A percentile compares a stretch with the other conserved stretches of the same genome.
phyloP scores from a whole-genome alignment of 2,113 vertebrate species.

The Scomber japonicus region DNA sequence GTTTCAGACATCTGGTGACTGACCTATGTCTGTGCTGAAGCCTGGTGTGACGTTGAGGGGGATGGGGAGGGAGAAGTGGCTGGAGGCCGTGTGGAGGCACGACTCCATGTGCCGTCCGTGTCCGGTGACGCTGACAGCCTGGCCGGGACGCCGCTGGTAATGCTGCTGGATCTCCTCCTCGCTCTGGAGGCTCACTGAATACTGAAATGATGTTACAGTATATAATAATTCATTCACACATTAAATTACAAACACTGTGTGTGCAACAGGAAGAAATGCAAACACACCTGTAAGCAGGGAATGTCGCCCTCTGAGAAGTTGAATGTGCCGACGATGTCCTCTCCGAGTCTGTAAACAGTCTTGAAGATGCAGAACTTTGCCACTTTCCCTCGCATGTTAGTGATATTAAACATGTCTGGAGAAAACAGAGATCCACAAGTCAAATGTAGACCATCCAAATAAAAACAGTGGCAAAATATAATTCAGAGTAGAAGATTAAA shows the following conservation, averaged over 20 bases:
- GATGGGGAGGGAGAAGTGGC: slow-evolving; percentile 95
- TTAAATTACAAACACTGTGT: background rate
- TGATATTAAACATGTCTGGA: slow-evolving; percentile 96
- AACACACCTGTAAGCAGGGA: slow-evolving; percentile 93
- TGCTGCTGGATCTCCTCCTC: slow-evolving; percentile 93
- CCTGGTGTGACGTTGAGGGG: slow-evolving; percentile 94
- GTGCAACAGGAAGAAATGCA: background rate
- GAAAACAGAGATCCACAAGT: slow-evolving; percentile 26
- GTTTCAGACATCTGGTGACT: slow-evolving; percentile 53
- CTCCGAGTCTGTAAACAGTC: slow-evolving; percentile 94
- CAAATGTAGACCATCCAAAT: background rate
- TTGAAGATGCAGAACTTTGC: slow-evolving; percentile 98
- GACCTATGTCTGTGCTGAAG: slow-evolving; percentile 94
- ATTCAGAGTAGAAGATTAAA: background rate
- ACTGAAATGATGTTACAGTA: slow-evolving; percentile 79
- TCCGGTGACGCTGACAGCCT: slow-evolving; percentile 87
- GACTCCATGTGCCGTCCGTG: slow-evolving; percentile 95
- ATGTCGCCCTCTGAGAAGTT: slow-evolving; percentile 96
- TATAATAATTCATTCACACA: background rate
- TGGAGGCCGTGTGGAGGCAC: slow-evolving; percentile 95
- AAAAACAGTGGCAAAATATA: background rate
- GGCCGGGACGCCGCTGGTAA: slow-evolving; percentile 89
- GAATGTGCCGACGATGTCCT: slow-evolving; percentile 95
- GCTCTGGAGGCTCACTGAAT: slow-evolving; percentile 95
- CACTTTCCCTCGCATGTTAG: slow-evolving; percentile 93